Evolutionary conservation across 2,113 vertebrate genomes (phyloP), one percentile per base, ranked within the genome.

Genomic region (Pandion haliaetus): DNA sequence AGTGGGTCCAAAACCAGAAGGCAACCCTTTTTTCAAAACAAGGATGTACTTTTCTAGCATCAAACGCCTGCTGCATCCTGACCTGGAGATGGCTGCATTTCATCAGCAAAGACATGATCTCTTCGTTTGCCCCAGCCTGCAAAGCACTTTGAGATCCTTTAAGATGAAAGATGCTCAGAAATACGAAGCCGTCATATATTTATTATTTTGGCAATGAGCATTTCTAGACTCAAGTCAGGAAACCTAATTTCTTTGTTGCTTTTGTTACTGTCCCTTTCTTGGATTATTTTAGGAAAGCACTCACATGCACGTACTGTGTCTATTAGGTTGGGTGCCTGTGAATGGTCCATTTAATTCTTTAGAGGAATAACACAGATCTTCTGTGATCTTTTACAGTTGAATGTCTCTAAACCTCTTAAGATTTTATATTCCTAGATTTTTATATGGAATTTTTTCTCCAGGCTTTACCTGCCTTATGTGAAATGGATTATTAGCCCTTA

Each of bases 261-360:
- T 76, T 91, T 92, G 70, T 76, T 90, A 32, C 49, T 47, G 42
- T 70, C 79, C 65, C 50, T 92, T 65, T 83, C 71, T 66, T 17
- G 34, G 59, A 50, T 77, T 97, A 88, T 97, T 97, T 96, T 83
- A 49, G 87, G 93, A 87, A 90, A 82, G 50, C 23, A 19, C 52
- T 81, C 8, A 2, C 40, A 11, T 2, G 63, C 80, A 95, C 26
- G 8, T 36, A 72, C 36, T 32, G 55, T 8, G 58, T 38, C 12
- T 24, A 9, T 1, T 45, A 76, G 62, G 47, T 91, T 61, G 57
- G 55, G 78, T 44, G 69, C 13, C 6, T 82, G 85, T 12, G 1
- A 52, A 50, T 0, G 0, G n/a, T 31, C 77, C 31, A 6, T 47
- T 18, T 54, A 19, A 0, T 54, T 59, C 72, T 18, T 50, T 28